A percentile compares a stretch with the other conserved stretches of the same genome.
Evolutionary conservation across 1,140 invertebrate genomes (phyloP).

Genomic region (Cotesia vestalis): DNA sequence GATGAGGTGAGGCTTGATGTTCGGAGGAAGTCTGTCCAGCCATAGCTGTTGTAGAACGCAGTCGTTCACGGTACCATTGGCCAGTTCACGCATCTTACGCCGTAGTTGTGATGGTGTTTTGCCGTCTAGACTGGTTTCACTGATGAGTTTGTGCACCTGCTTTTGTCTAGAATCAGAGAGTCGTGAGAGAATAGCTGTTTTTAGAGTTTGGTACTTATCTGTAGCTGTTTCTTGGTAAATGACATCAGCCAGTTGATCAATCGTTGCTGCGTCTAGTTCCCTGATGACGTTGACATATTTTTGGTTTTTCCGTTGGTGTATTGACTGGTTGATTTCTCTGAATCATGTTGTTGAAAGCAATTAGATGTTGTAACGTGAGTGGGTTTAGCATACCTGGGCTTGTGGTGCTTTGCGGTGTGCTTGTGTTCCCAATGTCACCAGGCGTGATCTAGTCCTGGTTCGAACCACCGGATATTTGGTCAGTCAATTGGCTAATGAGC

Average conservation of each 20-base stretch:
- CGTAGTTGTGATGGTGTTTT: slow-evolving; percentile 47
- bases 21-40: too few relatives aligned
- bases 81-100: slow-evolving; percentile 40
- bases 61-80: slow-evolving; percentile 24
- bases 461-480: too few relatives aligned
- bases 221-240: slow-evolving; percentile 17
- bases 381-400: too few relatives aligned
- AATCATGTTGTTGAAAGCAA: not conserved
- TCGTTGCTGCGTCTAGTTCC: not conserved
- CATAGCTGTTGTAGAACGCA: slow-evolving; percentile 40
- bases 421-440: too few relatives aligned
- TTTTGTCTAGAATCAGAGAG: too few relatives aligned
- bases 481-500: too few relatives aligned
- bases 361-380: not conserved
- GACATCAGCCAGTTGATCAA: slow-evolving; percentile 30
- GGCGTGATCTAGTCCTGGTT: too few relatives aligned
- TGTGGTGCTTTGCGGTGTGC: too few relatives aligned
- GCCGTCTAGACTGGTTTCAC: slow-evolving; percentile 41
- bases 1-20: too few relatives aligned
- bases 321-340: not conserved
- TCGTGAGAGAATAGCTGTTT: slow-evolving; percentile 28
- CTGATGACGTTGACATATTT: too few relatives aligned
- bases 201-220: slow-evolving; percentile 32
- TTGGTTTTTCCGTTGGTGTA: not conserved
- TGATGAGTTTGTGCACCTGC: slow-evolving; percentile 38